These are phyloP conservation scores for Lamprotornis superbus DNA, from an alignment of 2,113 vertebrate genomes.

Conservation along the genomic window DNA sequence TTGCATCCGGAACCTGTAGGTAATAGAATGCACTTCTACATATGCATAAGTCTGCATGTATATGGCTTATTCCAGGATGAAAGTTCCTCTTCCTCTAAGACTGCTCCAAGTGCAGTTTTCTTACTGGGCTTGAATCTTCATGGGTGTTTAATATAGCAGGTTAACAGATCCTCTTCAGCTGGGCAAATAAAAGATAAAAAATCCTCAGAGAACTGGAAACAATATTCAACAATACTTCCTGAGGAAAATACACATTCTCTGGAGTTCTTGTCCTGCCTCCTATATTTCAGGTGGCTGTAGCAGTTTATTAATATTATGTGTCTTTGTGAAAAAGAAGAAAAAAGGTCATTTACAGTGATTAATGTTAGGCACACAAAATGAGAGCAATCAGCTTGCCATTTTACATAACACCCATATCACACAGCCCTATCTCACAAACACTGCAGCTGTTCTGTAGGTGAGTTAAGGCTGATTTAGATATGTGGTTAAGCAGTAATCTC, in stretches of 20 bases:
- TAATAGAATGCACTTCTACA: background rate
- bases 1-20: background rate
- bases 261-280: background rate
- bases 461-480: conserved; percentile 26
- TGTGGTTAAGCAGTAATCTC: conserved; percentile 1
- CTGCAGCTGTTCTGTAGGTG: conserved; percentile 12
- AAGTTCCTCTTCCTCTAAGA: background rate
- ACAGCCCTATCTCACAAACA: background rate
- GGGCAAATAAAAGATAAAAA: background rate
- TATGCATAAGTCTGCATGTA: background rate
- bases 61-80: background rate
- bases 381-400: background rate
- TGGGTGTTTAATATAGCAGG: background rate
- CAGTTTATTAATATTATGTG: background rate
- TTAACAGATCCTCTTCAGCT: background rate
- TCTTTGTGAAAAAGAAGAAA: background rate
- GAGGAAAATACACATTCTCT: background rate
- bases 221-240: background rate
- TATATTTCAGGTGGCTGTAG: background rate
- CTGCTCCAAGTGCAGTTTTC: background rate
- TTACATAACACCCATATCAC: background rate
- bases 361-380: background rate
- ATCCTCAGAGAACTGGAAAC: background rate
- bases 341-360: background rate
- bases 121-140: background rate